phyloP scores from a whole-genome alignment of 2,113 vertebrate species.

The Monarcha castaneiventris region DNA sequence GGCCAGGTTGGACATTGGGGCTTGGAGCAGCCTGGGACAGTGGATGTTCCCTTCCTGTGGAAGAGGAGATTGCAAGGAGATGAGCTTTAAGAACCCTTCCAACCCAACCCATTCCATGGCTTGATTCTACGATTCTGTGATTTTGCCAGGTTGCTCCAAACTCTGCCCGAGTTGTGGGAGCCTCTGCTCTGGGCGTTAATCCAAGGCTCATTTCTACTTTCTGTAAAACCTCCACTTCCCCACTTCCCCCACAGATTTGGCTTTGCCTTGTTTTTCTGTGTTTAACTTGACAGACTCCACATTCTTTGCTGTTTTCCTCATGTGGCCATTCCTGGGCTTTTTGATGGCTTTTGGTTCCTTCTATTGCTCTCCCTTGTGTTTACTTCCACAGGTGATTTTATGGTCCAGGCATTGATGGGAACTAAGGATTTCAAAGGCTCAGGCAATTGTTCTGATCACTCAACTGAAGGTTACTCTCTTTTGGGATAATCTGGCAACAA shows the following conservation, averaged over 20 bases:
- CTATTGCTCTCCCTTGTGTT: neutral
- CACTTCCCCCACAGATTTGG: neutral
- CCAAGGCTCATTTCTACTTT: neutral
- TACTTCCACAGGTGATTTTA: neutral
- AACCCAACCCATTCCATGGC: neutral
- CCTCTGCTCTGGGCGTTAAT: neutral
- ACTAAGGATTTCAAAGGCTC: neutral
- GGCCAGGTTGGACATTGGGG: fast-evolving
- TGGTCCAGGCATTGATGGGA: fast-evolving
- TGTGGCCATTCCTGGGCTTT: neutral
- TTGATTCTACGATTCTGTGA: neutral
- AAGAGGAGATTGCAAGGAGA: neutral
- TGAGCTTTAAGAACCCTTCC: neutral
- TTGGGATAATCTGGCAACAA: neutral
- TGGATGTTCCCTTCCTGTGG: neutral
- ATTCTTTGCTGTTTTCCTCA: neutral
- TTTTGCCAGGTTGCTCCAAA: neutral
- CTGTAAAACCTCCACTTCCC: neutral
- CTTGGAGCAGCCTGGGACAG: neutral
- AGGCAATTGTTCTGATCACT: constrained; percentile 10
- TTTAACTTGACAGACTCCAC: neutral
- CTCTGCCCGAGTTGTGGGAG: neutral
- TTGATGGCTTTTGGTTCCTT: neutral
- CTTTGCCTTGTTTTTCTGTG: neutral
- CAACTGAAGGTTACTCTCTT: neutral